These are phyloP conservation scores for Micrasema minimum DNA, from an alignment of 1,140 invertebrate species.

Conservation along the genomic window DNA sequence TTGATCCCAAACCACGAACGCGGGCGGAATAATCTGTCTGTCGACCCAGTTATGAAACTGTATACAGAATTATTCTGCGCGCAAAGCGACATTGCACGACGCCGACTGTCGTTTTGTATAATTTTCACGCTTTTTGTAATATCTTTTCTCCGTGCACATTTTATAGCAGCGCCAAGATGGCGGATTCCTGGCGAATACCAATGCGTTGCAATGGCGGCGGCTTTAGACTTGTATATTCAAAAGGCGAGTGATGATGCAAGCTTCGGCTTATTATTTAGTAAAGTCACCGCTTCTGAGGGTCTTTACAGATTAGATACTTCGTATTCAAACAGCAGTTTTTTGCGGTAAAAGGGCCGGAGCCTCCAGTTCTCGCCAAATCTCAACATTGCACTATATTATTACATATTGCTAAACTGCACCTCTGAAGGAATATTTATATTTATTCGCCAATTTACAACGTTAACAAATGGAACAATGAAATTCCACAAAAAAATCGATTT, in stretches of 20 bases:
- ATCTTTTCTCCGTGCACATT: slow-evolving; percentile 13
- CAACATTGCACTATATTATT: too few relatives aligned
- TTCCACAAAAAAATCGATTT: too few relatives aligned
- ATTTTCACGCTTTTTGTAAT: slow-evolving; percentile 33
- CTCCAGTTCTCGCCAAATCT: too few relatives aligned
- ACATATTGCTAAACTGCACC: too few relatives aligned
- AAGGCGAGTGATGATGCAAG: slow-evolving; percentile 2
- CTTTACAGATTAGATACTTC: slow-evolving; percentile 9
- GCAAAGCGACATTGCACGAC: not conserved
- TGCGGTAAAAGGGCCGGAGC: not conserved
- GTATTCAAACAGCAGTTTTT: not conserved
- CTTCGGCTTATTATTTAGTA: not conserved
- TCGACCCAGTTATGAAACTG: slow-evolving; percentile 27
- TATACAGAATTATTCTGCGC: not conserved
- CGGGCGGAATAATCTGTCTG: not conserved
- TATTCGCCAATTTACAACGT: too few relatives aligned
- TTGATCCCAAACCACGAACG: not conserved
- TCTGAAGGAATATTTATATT: too few relatives aligned
- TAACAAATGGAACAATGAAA: too few relatives aligned
- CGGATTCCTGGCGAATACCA: slow-evolving; percentile 3
- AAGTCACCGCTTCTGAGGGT: not conserved
- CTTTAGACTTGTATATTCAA: slow-evolving; percentile 12
- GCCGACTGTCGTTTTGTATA: slow-evolving; percentile 15
- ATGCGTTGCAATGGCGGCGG: not conserved
- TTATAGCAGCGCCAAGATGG: not conserved